Percentiles rank a stretch among this genome's conserved stretches.
phyloP scores from a whole-genome alignment of 2,113 vertebrate genomes.

The Antechinus flavipes region DNA sequence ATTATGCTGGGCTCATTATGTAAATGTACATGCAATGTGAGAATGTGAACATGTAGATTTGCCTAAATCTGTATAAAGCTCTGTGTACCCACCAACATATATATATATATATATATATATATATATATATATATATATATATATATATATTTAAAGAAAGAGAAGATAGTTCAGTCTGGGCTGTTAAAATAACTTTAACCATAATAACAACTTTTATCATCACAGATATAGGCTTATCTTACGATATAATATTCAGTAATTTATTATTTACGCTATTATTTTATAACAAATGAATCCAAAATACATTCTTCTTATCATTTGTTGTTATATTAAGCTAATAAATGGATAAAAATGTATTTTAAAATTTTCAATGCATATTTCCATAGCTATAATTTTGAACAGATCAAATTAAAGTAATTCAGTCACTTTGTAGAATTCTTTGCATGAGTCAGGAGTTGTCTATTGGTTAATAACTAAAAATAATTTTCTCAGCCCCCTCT shows the following conservation, averaged over 20 bases:
- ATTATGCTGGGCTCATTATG: background rate
- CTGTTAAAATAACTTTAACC: background rate
- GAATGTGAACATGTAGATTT: background rate
- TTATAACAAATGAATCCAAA: background rate
- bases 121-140: too few species aligned
- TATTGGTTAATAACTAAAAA: too few species aligned
- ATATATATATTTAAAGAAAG: background rate
- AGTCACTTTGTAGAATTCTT: too few species aligned
- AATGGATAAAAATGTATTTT: background rate
- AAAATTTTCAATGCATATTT: background rate
- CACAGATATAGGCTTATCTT: background rate
- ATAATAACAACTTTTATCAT: background rate
- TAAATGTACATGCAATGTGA: background rate
- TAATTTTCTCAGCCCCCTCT: too few species aligned
- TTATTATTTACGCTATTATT: background rate
- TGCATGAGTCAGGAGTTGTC: too few species aligned
- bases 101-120: too few species aligned
- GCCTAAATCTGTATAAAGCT: background rate
- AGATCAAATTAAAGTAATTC: too few species aligned
- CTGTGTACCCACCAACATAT: background rate
- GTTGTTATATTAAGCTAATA: background rate
- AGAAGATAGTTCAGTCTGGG: background rate
- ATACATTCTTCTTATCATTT: background rate
- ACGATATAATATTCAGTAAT: too few species aligned
- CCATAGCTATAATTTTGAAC: background rate